phyloP scores from a whole-genome alignment of 2,113 vertebrate genomes.

The Gallinago undulata region DNA sequence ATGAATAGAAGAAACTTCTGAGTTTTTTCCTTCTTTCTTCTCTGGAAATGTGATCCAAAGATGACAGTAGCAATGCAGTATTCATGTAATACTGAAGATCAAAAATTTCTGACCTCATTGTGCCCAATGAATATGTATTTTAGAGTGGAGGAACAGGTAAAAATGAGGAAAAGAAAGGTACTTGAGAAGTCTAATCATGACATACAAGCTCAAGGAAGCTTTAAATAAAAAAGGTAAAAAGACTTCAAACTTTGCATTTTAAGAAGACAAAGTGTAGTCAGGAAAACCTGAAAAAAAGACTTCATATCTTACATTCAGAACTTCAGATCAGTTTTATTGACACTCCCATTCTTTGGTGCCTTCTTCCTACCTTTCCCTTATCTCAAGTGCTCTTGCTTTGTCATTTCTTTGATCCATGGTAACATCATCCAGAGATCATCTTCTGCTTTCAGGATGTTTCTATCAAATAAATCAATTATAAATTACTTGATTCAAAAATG shows the following conservation, averaged over 20 bases:
- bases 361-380: not conserved
- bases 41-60: not conserved
- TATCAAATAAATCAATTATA: not conserved
- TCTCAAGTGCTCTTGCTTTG: not conserved
- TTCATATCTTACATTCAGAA: not conserved
- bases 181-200: not conserved
- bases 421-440: not conserved
- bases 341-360: not conserved
- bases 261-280: not conserved
- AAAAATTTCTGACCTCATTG: not conserved
- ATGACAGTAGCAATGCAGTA: not conserved
- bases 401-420: not conserved
- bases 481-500: not conserved
- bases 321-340: not conserved
- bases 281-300: not conserved
- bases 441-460: not conserved
- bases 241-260: not conserved
- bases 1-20: not conserved
- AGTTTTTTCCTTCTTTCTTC: not conserved
- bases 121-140: not conserved
- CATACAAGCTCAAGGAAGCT: not conserved
- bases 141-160: not conserved
- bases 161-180: rapidly evolving
- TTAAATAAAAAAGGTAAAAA: not conserved
- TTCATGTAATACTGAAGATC: not conserved